Percentiles rank a stretch among this genome's conserved stretches.
phyloP scores from a whole-genome alignment of 2,797 vertebrate species.

The Dendrocincla fuliginosa region DNA sequence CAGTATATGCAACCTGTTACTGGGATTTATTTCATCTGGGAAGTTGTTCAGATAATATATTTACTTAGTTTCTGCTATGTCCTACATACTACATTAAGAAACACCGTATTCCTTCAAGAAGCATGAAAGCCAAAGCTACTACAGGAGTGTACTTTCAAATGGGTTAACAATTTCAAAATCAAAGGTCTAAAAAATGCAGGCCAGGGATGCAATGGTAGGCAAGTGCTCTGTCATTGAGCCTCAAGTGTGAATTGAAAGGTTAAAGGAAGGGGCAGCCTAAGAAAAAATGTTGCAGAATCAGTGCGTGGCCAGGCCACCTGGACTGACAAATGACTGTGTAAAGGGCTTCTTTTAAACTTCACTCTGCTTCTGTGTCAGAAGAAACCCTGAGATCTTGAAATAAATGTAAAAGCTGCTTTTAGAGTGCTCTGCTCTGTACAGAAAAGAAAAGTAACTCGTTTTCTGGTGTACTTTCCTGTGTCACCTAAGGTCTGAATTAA shows the following conservation, averaged over 20 bases:
- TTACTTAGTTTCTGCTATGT: not conserved
- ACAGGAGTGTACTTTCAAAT: slow-evolving; percentile 1
- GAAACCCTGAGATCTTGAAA: slow-evolving; percentile 48
- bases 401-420: slow-evolving; percentile 60
- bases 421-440: slow-evolving; percentile 11
- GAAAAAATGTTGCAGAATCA: slow-evolving; percentile 12
- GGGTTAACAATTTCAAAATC: slow-evolving; percentile 27
- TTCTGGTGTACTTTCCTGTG: slow-evolving; percentile 35
- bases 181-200: slow-evolving; percentile 1
- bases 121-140: slow-evolving; percentile 11
- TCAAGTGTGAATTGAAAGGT: slow-evolving; percentile 21
- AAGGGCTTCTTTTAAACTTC: slow-evolving; percentile 46
- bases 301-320: slow-evolving; percentile 8
- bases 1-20: not conserved
- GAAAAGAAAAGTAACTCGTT: slow-evolving; percentile 48
- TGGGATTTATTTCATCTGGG: not conserved
- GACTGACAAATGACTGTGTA: slow-evolving; percentile 28
- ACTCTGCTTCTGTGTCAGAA: slow-evolving; percentile 41
- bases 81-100: not conserved
- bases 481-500: slow-evolving; percentile 6
- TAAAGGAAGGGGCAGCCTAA: slow-evolving; percentile 49
- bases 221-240: slow-evolving; percentile 4
- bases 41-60: not conserved
- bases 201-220: not conserved
- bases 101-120: not conserved